Percentiles rank a stretch among this genome's conserved stretches.
These are phyloP conservation scores for Arizona elegans DNA, from an alignment of 2,113 vertebrate species.

Conservation along the genomic window DNA sequence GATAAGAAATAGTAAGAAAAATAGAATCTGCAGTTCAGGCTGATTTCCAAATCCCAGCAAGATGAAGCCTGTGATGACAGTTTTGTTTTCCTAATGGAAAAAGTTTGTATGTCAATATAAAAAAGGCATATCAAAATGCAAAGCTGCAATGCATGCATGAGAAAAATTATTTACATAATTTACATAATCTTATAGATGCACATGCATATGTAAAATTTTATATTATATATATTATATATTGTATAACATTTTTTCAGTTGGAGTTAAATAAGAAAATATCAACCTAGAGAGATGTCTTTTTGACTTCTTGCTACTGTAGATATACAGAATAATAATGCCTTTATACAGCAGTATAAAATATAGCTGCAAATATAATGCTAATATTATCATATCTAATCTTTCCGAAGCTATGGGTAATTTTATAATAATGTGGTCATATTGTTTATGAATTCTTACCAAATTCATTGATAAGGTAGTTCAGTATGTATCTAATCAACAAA, in stretches of 20 bases:
- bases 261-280: not conserved
- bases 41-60: slow-evolving; percentile 34
- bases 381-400: not conserved
- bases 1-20: slow-evolving; percentile 9
- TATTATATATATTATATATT: too few species aligned
- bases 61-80: not conserved
- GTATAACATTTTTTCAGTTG: too few species aligned
- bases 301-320: not conserved
- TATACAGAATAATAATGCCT: not conserved
- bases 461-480: not conserved
- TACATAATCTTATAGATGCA: not conserved
- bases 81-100: slow-evolving; percentile 9
- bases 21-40: not conserved
- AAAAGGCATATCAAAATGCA: not conserved
- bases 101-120: not conserved
- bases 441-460: not conserved
- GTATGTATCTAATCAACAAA: not conserved
- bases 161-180: not conserved
- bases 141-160: not conserved
- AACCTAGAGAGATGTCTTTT: not conserved
- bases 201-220: too few species aligned
- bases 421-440: not conserved
- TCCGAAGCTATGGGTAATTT: not conserved
- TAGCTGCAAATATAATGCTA: not conserved
- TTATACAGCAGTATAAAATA: not conserved